These are phyloP conservation scores for Poeciliopsis presidionis DNA, from an alignment of 2,797 vertebrate genomes.

Conservation along the genomic window DNA sequence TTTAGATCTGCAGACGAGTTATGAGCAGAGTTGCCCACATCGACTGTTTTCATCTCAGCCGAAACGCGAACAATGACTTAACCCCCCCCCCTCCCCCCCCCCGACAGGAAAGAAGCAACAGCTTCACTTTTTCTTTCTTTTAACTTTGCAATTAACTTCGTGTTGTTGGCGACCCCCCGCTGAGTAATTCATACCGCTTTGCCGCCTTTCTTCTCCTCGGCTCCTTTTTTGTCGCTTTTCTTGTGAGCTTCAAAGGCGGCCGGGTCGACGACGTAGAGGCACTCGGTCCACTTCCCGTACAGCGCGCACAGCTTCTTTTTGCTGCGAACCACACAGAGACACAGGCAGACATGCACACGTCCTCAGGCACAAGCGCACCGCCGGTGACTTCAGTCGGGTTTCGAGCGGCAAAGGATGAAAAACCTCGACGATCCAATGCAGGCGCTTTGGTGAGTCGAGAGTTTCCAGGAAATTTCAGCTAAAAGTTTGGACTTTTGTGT, in stretches of 20 bases:
- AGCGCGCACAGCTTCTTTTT: conserved; percentile 94
- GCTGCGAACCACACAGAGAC: conserved; percentile 69
- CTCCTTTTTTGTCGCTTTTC: conserved; percentile 89
- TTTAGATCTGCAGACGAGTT: not conserved
- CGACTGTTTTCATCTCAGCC: not conserved
- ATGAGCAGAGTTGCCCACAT: not conserved
- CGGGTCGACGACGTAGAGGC: conserved; percentile 88
- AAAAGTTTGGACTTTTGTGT: not conserved
- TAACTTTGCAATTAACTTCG: conserved; percentile 3
- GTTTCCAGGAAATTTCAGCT: not conserved
- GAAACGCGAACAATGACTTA: not conserved
- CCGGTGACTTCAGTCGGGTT: conserved; percentile 5
- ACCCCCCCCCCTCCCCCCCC: too few relatives aligned
- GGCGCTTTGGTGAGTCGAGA: conserved; percentile 1
- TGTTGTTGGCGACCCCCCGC: not conserved
- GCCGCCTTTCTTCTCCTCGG: conserved; percentile 88
- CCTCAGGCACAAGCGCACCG: conserved; percentile 16
- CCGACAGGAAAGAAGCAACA: not conserved
- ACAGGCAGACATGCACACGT: conserved; percentile 18
- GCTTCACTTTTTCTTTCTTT: not conserved
- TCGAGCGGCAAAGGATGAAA: not conserved
- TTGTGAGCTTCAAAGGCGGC: conserved; percentile 89
- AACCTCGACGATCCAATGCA: not conserved
- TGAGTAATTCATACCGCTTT: conserved; percentile 82
- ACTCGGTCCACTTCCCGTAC: conserved; percentile 98